Percentiles rank a stretch among this genome's conserved stretches.
These are phyloP conservation scores for Leptosomus discolor DNA, from an alignment of 2,113 vertebrate genomes.

Conservation along the genomic window DNA sequence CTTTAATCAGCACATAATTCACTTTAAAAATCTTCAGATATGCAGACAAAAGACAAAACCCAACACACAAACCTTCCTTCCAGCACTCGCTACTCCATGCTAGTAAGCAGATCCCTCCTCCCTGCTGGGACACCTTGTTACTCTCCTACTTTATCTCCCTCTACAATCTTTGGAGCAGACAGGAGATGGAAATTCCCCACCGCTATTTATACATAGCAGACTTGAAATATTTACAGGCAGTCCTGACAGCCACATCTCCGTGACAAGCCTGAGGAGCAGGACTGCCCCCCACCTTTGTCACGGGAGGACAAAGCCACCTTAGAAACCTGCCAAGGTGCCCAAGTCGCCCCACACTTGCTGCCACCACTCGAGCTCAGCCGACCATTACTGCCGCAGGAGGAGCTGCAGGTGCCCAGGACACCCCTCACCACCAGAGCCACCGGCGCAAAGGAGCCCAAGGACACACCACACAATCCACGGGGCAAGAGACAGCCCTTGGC, in stretches of 20 bases:
- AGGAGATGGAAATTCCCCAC: neutral
- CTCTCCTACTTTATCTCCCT: neutral
- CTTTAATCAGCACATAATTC: neutral
- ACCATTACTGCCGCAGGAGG: neutral
- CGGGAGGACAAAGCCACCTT: fast-evolving
- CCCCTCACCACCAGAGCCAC: fast-evolving
- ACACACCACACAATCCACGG: fast-evolving
- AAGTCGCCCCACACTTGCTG: neutral
- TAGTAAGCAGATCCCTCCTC: neutral
- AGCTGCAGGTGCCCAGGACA: neutral
- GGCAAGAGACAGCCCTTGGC: neutral
- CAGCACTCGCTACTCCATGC: fast-evolving
- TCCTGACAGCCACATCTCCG: fast-evolving
- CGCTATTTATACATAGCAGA: neutral
- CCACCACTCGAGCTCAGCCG: neutral
- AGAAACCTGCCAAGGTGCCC: neutral
- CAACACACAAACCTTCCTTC: neutral
- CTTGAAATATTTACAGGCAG: neutral
- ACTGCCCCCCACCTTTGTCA: neutral
- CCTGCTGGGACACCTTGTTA: fast-evolving
- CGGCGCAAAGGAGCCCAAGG: fast-evolving
- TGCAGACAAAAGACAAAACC: neutral
- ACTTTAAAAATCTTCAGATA: neutral
- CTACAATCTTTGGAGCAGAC: neutral
- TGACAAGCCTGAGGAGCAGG: fast-evolving